Evolutionary conservation across 2,888 invertebrate species (phyloP).

Genomic region (Colletes collaris): DNA sequence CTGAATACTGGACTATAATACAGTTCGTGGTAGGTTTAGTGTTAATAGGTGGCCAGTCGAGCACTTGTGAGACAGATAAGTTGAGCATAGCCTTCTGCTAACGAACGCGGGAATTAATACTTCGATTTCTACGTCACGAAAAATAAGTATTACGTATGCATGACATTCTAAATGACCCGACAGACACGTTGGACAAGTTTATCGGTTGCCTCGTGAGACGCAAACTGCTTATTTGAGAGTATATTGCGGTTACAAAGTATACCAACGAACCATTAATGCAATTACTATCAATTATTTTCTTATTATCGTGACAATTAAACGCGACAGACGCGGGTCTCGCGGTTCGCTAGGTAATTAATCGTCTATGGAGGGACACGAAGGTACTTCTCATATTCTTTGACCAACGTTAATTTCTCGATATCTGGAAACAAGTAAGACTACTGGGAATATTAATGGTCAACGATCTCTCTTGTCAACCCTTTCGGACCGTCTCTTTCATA

Average conservation of each 20-base stretch:
- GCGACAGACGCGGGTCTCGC: constrained; percentile 32
- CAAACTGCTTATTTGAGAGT: not conserved
- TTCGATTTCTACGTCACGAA: too few relatives aligned
- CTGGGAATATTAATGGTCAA: constrained; percentile 59
- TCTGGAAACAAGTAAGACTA: constrained; percentile 67
- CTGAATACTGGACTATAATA: too few relatives aligned
- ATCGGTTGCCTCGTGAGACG: not conserved
- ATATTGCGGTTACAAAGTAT: not conserved
- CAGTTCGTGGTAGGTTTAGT: too few relatives aligned
- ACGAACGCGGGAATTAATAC: too few relatives aligned
- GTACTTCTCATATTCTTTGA: constrained; percentile 43
- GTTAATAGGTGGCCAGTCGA: too few relatives aligned
- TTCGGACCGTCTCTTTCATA: constrained; percentile 50
- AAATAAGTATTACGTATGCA: too few relatives aligned
- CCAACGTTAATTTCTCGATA: constrained; percentile 64
- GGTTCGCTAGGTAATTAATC: constrained; percentile 35
- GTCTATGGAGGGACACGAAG: constrained; percentile 25
- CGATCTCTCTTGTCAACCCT: constrained; percentile 46
- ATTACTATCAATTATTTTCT: constrained; percentile 20
- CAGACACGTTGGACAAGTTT: not conserved
- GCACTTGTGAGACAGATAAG: too few relatives aligned
- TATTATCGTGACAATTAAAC: not conserved
- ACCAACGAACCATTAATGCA: not conserved
- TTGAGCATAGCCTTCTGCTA: too few relatives aligned
- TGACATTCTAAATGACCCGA: too few relatives aligned